Conservation (phyloP, 2,113 vertebrate species). For the Apodemus speciosus region DNA sequence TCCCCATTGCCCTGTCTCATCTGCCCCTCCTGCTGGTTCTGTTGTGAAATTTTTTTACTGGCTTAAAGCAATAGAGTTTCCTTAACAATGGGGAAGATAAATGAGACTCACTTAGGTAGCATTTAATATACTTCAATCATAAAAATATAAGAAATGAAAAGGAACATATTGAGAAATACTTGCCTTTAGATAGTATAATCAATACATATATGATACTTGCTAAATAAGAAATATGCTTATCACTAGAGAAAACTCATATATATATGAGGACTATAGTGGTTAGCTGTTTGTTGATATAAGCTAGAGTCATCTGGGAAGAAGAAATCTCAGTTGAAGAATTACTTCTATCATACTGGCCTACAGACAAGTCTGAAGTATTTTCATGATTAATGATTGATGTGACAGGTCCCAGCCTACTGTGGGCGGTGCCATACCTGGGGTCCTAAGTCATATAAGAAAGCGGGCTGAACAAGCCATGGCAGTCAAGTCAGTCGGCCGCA, state of each 20-base stretch:
- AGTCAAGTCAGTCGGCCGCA: not conserved
- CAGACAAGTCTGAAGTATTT: not conserved
- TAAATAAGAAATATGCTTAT: slow-evolving; percentile 23
- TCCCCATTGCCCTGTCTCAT: not conserved
- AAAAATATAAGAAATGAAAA: slow-evolving; percentile 23
- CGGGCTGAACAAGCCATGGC: not conserved
- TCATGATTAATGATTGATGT: not conserved
- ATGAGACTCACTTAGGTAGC: slow-evolving; percentile 47
- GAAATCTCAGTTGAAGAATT: not conserved
- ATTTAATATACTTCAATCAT: slow-evolving; percentile 36
- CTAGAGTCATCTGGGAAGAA: not conserved
- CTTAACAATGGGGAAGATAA: slow-evolving; percentile 27
- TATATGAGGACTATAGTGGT: not conserved
- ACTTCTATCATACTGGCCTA: not conserved
- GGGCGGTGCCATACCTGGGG: not conserved
- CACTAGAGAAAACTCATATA: slow-evolving; percentile 5
- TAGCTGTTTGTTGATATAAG: not conserved
- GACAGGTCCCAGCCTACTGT: not conserved
- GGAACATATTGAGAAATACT: not conserved
- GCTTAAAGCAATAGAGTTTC: slow-evolving; percentile 32
- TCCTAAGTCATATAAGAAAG: not conserved
- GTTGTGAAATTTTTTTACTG: not conserved
- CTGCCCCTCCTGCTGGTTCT: not conserved
- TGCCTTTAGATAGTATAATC: not conserved
- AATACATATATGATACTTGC: not conserved